Evolutionary conservation across 1,140 invertebrate species (phyloP).

Genomic region (Idris sp.): DNA sequence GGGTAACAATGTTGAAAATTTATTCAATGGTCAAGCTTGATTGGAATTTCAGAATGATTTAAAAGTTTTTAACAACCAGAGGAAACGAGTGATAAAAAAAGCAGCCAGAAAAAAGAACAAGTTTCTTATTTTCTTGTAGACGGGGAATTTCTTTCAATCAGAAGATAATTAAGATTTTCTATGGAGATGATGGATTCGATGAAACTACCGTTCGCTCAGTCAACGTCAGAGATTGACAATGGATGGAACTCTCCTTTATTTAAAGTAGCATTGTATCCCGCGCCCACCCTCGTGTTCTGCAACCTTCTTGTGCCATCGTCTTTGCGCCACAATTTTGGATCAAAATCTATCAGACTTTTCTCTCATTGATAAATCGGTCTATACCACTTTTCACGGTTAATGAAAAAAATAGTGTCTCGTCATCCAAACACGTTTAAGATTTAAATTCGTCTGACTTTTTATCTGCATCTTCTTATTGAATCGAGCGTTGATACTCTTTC

Average conservation of each 20-base stretch:
- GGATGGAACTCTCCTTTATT: constrained; percentile 78
- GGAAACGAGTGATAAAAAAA: too few relatives aligned
- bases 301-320: constrained; percentile 45
- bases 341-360: constrained; percentile 59
- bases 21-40: neutral
- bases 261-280: constrained; percentile 79
- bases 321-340: constrained; percentile 64
- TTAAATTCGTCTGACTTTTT: constrained; percentile 43
- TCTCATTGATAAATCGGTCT: constrained; percentile 17
- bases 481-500: constrained; percentile 23
- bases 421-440: constrained; percentile 53
- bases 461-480: constrained; percentile 35
- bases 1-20: too few relatives aligned
- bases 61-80: constrained; percentile 10
- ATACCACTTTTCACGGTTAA: constrained; percentile 44
- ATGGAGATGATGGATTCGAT: constrained; percentile 77
- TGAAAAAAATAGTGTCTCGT: constrained; percentile 69
- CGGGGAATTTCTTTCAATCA: constrained; percentile 75
- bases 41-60: constrained; percentile 40
- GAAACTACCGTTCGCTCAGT: constrained; percentile 76
- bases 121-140: too few relatives aligned
- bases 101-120: too few relatives aligned
- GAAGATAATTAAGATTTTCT: constrained; percentile 80
- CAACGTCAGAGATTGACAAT: constrained; percentile 79
- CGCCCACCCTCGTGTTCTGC: constrained; percentile 64